phyloP scores from a whole-genome alignment of 92 coral and sea anemone genomes.

The Parazoanthus swiftii region DNA sequence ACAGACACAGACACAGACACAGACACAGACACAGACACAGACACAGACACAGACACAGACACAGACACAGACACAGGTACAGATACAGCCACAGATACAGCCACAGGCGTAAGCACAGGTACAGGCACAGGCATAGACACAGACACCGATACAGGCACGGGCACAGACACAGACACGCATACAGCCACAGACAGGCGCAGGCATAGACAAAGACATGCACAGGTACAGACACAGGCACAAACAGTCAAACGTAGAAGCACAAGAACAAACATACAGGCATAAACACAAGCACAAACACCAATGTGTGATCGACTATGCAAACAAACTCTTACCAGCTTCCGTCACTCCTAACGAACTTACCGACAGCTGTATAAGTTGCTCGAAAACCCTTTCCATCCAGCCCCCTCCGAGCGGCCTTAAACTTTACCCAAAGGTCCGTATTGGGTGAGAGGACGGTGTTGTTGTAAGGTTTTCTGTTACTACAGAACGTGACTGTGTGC shows the following conservation, averaged over 20 bases:
- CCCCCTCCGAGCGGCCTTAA: constrained; percentile 56
- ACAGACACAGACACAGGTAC: no score
- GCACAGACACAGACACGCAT: no score
- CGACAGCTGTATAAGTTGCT: constrained; percentile 66
- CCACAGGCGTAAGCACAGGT: no score
- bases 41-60: no score
- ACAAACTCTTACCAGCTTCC: background rate
- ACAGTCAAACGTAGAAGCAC: no score
- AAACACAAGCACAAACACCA: background rate
- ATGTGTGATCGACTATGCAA: background rate
- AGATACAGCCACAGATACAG: no score
- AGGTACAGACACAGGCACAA: background rate
- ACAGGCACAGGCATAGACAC: no score
- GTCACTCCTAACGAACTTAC: constrained; percentile 46
- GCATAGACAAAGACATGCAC: background rate
- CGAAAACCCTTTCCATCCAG: constrained; percentile 72
- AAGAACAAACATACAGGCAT: background rate
- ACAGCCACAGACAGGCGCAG: background rate
- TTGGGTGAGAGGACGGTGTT: constrained; percentile 58
- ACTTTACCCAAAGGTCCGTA: constrained; percentile 80
- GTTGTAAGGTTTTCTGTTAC: constrained; percentile 71
- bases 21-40: no score
- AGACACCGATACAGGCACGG: no score
- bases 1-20: no score
- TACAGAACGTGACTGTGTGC: constrained; percentile 76